Base-by-base conservation (phyloP, 37 sponge, comb jelly and placozoan species). In the Diacarnus erythraeanus region DNA sequence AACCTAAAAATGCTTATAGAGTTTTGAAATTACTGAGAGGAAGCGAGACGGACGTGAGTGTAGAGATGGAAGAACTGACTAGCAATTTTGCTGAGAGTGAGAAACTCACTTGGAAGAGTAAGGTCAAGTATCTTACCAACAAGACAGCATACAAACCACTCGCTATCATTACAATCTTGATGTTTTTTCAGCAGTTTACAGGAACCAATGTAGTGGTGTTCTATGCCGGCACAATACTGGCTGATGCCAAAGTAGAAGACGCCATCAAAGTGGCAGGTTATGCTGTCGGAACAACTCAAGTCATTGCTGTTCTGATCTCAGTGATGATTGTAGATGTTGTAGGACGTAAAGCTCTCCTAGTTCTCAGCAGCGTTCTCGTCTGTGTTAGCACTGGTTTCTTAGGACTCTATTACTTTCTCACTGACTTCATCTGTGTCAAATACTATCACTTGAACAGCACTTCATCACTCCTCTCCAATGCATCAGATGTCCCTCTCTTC, bases 341-440 rank as follows among this genome's bases (percentile, higher is more conserved):
- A 72, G 95, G 95, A 38, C 42, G 95, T 22, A 83, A 87, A 26
- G 34, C 78, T 34, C 42, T 88, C 20, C 89, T 94, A 0, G 41
- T 88, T 22, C 29, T 81, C 2, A 76, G 91, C 60, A 35, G 57
- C 6, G 29, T 51, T 38, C 59, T 39, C 0, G 76, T 88, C 86
- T 41, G n/a, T 26, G 20, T 87, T 31, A 61, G 84, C 25, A n/a
- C 33, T 15, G 15, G 47, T 10, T 76, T 63, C 57, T 36, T 94
- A 33, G 84, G 83, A 22, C 37, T 69, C 0, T 77, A 86, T 56
- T 85, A 82, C 59, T 76, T 35, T 58, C 18, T 86, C 54, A 72
- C 65, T 30, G 51, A 61, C 35, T 58, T 71, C 0, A 18, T 43
- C 2, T 84, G 84, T 36, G 22, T 4, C 3, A 22, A 60, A 6